A percentile compares a stretch with the other conserved stretches of the same genome.
Evolutionary conservation across 92 coral and sea anemone species (phyloP).

Genomic region (Phenganax marumi): DNA sequence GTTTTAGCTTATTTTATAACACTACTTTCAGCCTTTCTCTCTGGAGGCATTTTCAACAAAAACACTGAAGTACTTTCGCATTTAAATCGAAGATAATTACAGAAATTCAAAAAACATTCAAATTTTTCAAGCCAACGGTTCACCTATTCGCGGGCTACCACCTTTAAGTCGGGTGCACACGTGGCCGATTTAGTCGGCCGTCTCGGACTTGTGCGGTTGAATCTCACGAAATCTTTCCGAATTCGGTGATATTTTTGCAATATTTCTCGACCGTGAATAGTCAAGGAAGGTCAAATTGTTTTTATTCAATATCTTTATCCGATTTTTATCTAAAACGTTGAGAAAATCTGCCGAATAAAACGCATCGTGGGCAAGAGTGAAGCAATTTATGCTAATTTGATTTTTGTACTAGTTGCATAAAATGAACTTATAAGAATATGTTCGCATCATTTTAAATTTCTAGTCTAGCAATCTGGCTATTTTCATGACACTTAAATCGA

Average conservation of each 20-base stretch:
- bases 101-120: not conserved
- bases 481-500: too few relatives aligned
- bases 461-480: too few relatives aligned
- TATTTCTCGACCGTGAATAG: not conserved
- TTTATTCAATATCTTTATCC: not conserved
- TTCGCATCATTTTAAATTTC: too few relatives aligned
- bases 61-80: not conserved
- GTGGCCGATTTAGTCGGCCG: too few relatives aligned
- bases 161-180: not conserved
- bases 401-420: too few relatives aligned
- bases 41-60: not conserved
- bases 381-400: not conserved
- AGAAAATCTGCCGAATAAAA: too few relatives aligned
- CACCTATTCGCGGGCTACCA: constrained; percentile 5
- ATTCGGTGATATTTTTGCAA: too few relatives aligned
- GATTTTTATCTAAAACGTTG: too few relatives aligned
- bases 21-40: not conserved
- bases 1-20: not conserved
- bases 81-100: not conserved
- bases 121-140: not conserved
- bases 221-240: too few relatives aligned
- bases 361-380: too few relatives aligned
- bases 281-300: not conserved
- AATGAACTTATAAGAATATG: too few relatives aligned
- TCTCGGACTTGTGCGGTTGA: too few relatives aligned